Conservation (phyloP, 2,888 invertebrate genomes). For the Sinopyrophorus schimmeli region DNA sequence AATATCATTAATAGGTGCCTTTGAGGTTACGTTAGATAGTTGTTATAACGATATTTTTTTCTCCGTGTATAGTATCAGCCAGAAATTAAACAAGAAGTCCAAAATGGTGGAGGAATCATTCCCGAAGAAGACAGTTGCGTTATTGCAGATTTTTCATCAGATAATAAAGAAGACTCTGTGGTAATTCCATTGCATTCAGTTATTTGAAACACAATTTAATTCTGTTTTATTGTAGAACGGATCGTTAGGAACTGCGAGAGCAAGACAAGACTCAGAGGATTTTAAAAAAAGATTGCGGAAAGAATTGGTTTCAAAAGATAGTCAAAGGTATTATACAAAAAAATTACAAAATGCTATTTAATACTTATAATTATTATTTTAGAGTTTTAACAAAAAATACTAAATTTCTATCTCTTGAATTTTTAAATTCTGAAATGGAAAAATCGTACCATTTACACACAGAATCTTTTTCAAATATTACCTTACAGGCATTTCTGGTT, state of each 20-base stretch:
- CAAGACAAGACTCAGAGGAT: slow-evolving; percentile 74
- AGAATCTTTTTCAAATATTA: slow-evolving; percentile 68
- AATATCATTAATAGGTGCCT: no score
- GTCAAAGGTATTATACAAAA: slow-evolving; percentile 67
- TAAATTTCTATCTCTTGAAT: slow-evolving; percentile 65
- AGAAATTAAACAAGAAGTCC: slow-evolving; percentile 50
- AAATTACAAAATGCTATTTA: background rate
- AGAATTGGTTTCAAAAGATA: slow-evolving; percentile 83
- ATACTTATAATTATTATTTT: slow-evolving; percentile 25
- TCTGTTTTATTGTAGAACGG: slow-evolving; percentile 32
- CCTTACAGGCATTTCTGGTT: slow-evolving; percentile 66
- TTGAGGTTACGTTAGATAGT: no score
- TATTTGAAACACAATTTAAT: background rate
- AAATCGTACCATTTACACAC: slow-evolving; percentile 67
- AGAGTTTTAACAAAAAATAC: slow-evolving; percentile 71
- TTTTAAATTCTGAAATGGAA: slow-evolving; percentile 69
- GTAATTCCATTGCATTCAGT: slow-evolving; percentile 34
- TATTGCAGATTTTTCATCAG: slow-evolving; percentile 54
- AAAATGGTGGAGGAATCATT: slow-evolving; percentile 55
- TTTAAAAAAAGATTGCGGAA: slow-evolving; percentile 79
- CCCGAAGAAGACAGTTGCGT: slow-evolving; percentile 56
- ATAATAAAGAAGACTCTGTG: slow-evolving; percentile 53
- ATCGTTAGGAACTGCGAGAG: slow-evolving; percentile 51
- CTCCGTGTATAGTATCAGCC: slow-evolving; percentile 50
- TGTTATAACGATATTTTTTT: no score